These are phyloP conservation scores for Himantopus leucocephalus DNA, from an alignment of 2,113 vertebrate genomes.

Conservation along the genomic window DNA sequence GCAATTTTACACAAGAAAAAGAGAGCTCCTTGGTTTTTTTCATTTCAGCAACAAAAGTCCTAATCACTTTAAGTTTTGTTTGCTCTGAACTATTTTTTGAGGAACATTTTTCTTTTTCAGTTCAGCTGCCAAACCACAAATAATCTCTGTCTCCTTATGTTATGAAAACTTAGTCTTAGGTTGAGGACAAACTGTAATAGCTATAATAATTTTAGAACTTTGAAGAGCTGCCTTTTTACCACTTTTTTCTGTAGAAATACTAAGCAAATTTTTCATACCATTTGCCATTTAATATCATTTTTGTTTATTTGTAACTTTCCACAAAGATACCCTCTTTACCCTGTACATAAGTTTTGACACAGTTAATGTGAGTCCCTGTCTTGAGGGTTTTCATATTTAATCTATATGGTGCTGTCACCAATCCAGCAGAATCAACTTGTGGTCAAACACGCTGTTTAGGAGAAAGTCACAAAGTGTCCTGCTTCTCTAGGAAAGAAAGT, in stretches of 20 bases:
- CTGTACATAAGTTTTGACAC: neutral
- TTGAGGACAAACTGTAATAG: neutral
- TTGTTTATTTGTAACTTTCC: neutral
- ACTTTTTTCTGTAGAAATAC: neutral
- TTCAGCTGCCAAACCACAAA: slow-evolving; percentile 9
- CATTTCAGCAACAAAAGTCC: neutral
- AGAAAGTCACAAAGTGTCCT: neutral
- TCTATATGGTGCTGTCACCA: neutral
- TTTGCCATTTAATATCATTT: neutral
- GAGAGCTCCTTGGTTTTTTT: neutral
- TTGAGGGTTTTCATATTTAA: neutral
- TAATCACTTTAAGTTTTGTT: neutral
- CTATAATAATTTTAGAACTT: neutral
- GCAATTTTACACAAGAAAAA: neutral
- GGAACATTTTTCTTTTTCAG: neutral
- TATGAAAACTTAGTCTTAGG: neutral
- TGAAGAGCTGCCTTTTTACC: neutral
- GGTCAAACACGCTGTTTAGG: neutral
- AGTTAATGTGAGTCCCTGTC: neutral
- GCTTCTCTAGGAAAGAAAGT: neutral
- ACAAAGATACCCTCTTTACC: neutral
- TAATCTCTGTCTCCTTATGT: neutral
- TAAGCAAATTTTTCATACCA: neutral
- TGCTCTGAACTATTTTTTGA: neutral
- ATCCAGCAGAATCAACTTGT: neutral